A percentile compares a stretch with the other conserved stretches of the same genome.
These are phyloP conservation scores for Cabera pusaria DNA, from an alignment of 2,888 invertebrate genomes.

Conservation along the genomic window DNA sequence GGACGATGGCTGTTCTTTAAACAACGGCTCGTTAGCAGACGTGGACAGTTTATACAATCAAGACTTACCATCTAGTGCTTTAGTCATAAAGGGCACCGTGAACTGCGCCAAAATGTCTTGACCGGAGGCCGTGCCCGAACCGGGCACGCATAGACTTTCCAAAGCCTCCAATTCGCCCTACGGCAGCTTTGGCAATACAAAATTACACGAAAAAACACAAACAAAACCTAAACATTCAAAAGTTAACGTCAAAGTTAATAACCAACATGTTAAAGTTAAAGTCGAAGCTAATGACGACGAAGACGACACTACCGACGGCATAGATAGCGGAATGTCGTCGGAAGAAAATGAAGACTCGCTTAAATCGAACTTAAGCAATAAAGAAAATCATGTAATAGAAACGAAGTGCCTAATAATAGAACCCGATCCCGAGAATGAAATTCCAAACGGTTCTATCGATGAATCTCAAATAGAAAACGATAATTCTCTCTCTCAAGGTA, in stretches of 20 bases:
- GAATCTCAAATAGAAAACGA: conserved; percentile 33
- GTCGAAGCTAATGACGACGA: conserved; percentile 39
- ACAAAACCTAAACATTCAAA: neutral
- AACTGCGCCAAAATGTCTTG: conserved; percentile 62
- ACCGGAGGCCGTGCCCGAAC: conserved; percentile 75
- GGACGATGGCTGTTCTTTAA: conserved; percentile 66
- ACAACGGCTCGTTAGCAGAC: conserved; percentile 60
- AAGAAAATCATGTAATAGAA: conserved; percentile 50
- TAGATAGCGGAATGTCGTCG: conserved; percentile 76
- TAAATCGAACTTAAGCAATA: conserved; percentile 50
- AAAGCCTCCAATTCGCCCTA: conserved; percentile 51
- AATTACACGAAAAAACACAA: conserved; percentile 40
- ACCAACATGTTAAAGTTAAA: conserved; percentile 13
- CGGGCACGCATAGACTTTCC: conserved; percentile 53
- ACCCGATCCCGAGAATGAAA: conserved; percentile 71
- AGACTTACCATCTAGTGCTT: conserved; percentile 57
- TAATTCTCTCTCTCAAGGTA: conserved; percentile 30
- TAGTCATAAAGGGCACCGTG: conserved; percentile 65
- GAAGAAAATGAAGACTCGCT: conserved; percentile 73
- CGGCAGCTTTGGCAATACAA: conserved; percentile 69
- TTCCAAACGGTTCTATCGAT: conserved; percentile 71
- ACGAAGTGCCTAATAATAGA: conserved; percentile 76
- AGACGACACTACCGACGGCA: conserved; percentile 38
- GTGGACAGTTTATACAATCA: conserved; percentile 64
- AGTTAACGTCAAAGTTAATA: neutral